A percentile compares a stretch with the other conserved stretches of the same genome.
Evolutionary conservation across 2,888 invertebrate species (phyloP).

Genomic region (Rambutsinella grinnellia): DNA sequence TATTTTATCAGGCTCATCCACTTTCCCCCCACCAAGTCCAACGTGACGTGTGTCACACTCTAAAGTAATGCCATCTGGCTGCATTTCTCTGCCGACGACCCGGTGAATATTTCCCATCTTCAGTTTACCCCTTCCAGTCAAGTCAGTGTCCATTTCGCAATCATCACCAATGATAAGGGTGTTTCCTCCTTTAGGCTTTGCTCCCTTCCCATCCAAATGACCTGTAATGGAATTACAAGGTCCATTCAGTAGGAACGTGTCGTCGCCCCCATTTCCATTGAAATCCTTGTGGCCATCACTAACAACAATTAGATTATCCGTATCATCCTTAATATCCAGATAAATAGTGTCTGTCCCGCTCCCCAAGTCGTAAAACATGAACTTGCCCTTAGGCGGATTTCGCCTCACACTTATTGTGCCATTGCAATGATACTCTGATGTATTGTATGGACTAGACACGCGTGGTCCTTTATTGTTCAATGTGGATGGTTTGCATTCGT

Average conservation of each 20-base stretch:
- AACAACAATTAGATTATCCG: background rate
- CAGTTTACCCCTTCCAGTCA: background rate
- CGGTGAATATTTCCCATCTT: too few species aligned
- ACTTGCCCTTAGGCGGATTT: too few species aligned
- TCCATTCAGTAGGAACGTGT: slow-evolving; percentile 22
- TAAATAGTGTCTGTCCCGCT: slow-evolving; percentile 21
- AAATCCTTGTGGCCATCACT: slow-evolving; percentile 24
- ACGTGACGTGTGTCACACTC: too few species aligned
- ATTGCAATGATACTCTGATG: slow-evolving; percentile 10
- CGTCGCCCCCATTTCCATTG: slow-evolving; percentile 12
- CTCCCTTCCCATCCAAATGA: background rate
- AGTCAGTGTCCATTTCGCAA: background rate
- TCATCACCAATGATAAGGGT: background rate
- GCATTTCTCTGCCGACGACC: too few species aligned
- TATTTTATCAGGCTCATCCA: too few species aligned
- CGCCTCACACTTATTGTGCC: slow-evolving; percentile 6
- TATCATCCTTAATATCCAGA: background rate
- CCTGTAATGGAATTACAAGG: slow-evolving; percentile 1
- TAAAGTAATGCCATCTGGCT: too few species aligned
- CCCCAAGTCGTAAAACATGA: slow-evolving; percentile 15
- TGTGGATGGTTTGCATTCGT: slow-evolving; percentile 7
- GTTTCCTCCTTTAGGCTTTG: background rate
- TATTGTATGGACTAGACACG: background rate
- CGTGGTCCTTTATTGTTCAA: background rate
- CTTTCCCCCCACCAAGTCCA: too few species aligned